Percentiles rank a stretch among this genome's conserved stretches.
These are phyloP conservation scores for Diarsia dahlii DNA, from an alignment of 2,888 invertebrate genomes.

Conservation along the genomic window DNA sequence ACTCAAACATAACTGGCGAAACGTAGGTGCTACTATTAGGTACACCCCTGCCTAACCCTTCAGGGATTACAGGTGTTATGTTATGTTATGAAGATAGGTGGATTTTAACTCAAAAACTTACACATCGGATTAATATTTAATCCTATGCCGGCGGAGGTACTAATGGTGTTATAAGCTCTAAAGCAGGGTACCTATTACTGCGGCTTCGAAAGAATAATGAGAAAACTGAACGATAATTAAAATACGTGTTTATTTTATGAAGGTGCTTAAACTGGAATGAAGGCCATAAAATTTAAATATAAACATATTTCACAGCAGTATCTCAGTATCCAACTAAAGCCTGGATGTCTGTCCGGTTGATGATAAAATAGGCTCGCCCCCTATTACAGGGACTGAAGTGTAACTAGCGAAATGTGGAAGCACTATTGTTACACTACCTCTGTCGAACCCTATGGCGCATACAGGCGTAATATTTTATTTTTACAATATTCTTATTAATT, in stretches of 20 bases:
- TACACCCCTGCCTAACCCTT: too few species aligned
- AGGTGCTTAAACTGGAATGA: constrained; percentile 3
- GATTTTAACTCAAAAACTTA: constrained; percentile 22
- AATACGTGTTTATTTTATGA: constrained; percentile 20
- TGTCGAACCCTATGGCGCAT: background rate
- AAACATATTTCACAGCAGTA: background rate
- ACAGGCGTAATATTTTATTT: background rate
- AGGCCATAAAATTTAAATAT: constrained; percentile 17
- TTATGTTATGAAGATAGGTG: background rate
- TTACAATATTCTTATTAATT: constrained; percentile 6
- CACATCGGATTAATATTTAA: constrained; percentile 18
- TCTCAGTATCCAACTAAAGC: background rate
- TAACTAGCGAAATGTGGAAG: background rate
- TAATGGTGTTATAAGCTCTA: constrained; percentile 24
- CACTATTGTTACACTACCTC: background rate
- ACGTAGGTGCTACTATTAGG: too few species aligned
- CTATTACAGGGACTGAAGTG: background rate
- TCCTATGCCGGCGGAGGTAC: background rate
- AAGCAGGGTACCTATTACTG: constrained; percentile 26
- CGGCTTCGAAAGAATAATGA: constrained; percentile 30
- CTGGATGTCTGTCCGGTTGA: background rate
- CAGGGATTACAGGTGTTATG: too few species aligned
- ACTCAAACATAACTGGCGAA: too few species aligned
- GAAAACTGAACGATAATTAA: constrained; percentile 29
- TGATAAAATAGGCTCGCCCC: background rate